Evolutionary conservation across 2,113 vertebrate genomes (phyloP).

Genomic region (Bos indicus): DNA sequence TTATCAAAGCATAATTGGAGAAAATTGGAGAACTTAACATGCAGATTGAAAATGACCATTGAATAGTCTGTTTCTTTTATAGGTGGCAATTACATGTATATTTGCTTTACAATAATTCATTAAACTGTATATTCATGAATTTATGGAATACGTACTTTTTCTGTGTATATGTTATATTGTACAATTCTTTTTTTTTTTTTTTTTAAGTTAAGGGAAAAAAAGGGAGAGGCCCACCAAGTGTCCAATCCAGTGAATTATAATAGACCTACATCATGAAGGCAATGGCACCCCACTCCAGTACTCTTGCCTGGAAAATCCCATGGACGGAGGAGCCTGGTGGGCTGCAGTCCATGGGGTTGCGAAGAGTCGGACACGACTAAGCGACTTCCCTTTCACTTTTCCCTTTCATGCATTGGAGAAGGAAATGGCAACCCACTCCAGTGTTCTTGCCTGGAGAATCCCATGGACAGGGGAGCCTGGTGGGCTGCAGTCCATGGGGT

Average conservation of each 20-base stretch:
- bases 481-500: too few relatives aligned
- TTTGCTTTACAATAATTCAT: not conserved
- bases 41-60: not conserved
- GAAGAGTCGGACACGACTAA: too few relatives aligned
- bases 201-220: not conserved
- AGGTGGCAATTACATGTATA: not conserved
- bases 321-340: too few relatives aligned
- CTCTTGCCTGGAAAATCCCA: too few relatives aligned
- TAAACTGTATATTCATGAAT: not conserved
- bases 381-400: too few relatives aligned
- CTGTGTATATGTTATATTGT: not conserved
- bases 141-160: not conserved
- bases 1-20: not conserved
- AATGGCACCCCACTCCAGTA: too few relatives aligned
- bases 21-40: not conserved
- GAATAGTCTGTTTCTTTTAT: not conserved
- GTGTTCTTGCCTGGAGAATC: too few relatives aligned
- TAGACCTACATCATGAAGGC: not conserved
- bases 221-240: not conserved
- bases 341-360: too few relatives aligned
- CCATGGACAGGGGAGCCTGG: too few relatives aligned
- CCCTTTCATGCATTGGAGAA: too few relatives aligned
- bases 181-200: not conserved
- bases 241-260: not conserved
- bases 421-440: too few relatives aligned